Evolutionary conservation across 30 jellyfish, hydroid and myxozoan genomes (phyloP), one percentile per base, ranked within the genome.

Genomic region (Aurelia sp.): DNA sequence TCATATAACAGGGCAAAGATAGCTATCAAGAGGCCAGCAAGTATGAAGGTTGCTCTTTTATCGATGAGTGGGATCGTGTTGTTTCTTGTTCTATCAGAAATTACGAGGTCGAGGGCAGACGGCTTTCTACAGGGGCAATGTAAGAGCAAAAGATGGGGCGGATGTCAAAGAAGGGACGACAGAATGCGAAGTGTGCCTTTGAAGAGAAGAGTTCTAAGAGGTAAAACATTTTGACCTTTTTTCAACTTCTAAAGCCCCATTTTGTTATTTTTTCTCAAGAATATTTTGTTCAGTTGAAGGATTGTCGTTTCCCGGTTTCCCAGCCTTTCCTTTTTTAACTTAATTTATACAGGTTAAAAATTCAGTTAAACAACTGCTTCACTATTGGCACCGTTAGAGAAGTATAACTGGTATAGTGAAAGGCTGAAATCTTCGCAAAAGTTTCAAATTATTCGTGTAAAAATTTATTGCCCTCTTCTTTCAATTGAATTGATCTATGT

Each of bases 131-230:
- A 76, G 0, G 90, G 90, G 11, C 68, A 66, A 20, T 80, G 90
- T 44, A 80, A 69, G 72, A 80, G 50, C 60, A 80, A 66, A 59
- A 58, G 90, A 66, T 80, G 90, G 90, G 50, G 82, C 3, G 90
- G 90, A 60, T 80, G 90, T 20, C 60, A 8, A 17, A 60, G n/a
- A 37, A 65, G 11, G n/a, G 68, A 33, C 18, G 13, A 18, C 2
- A 20, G n/a, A 4, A 37, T 41, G 3, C 30, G 31, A 12, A 17
- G 60, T 16, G 41, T 37, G 73, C 37, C 62, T 5, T 44, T 44
- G 48, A 74, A 53, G 61, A 74, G 85, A 57, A 22, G 73, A 50
- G n/a, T 74, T 57, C 58, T 18, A 27, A 53, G 30, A 53, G 72
- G 35, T 74, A 44, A 64, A 11, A 17, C 31, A 21, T 21, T 21